Percentiles rank a stretch among this genome's conserved stretches.
These are phyloP conservation scores for Ophiothrix spiculata DNA, from an alignment of 35 echinoderm and acorn worm genomes.

Conservation along the genomic window DNA sequence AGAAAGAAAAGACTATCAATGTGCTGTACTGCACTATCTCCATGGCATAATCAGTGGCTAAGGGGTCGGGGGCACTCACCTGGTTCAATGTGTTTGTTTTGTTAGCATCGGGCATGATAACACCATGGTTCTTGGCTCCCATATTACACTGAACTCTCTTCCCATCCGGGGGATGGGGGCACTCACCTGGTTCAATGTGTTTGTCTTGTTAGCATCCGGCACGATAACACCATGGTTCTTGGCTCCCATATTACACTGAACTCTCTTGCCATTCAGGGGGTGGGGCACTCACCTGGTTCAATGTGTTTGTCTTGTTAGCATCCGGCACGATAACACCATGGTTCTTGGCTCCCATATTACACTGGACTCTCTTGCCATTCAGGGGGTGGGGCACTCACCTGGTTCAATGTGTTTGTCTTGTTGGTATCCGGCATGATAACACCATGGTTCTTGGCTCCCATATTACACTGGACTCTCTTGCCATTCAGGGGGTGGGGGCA, in stretches of 20 bases:
- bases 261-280: constrained; percentile 63
- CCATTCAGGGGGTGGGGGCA: constrained; percentile 40
- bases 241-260: constrained; percentile 93
- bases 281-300: constrained; percentile 68
- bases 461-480: constrained; percentile 90
- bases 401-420: constrained; percentile 94
- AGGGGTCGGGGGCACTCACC: constrained; percentile 24
- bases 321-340: constrained; percentile 99
- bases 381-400: constrained; percentile 64
- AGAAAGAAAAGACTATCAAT: no score
- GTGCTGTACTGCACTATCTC: no score
- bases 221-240: constrained; percentile 99
- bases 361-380: constrained; percentile 87
- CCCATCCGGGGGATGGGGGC: constrained; percentile 39
- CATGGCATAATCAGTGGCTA: no score
- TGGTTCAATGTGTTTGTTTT: constrained; percentile 96
- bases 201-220: constrained; percentile 98
- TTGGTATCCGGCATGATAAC: constrained; percentile 96
- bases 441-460: constrained; percentile 94
- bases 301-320: constrained; percentile 95
- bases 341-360: constrained; percentile 96
- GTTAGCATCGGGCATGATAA: constrained; percentile 99
- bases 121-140: constrained; percentile 97
- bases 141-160: constrained; percentile 93
- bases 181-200: constrained; percentile 89